A percentile compares a stretch with the other conserved stretches of the same genome.
Evolutionary conservation across 1,140 invertebrate genomes (phyloP).

Genomic region (Tyrophagus putrescentiae): DNA sequence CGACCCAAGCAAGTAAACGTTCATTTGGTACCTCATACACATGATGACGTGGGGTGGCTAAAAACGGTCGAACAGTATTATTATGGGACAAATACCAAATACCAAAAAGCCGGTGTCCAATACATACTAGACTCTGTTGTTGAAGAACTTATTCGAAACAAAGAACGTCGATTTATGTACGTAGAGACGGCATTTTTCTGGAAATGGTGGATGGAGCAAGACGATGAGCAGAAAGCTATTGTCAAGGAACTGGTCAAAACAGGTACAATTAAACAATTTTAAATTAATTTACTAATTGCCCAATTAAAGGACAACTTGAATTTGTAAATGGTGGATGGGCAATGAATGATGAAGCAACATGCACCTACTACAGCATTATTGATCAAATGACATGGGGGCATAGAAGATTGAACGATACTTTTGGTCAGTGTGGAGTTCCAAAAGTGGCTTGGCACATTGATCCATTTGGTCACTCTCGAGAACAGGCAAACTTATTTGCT

Average conservation of each 20-base stretch:
- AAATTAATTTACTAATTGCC: neutral
- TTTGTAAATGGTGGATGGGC: constrained; percentile 68
- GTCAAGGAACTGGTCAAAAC: constrained; percentile 33
- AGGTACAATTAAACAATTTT: constrained; percentile 37
- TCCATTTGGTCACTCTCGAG: constrained; percentile 49
- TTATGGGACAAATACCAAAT: constrained; percentile 9
- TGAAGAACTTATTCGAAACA: constrained; percentile 53
- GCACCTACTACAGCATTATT: constrained; percentile 84
- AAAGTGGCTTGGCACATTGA: constrained; percentile 51
- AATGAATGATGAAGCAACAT: constrained; percentile 84
- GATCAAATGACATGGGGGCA: constrained; percentile 75
- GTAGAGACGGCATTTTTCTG: constrained; percentile 72
- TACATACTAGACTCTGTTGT: constrained; percentile 82
- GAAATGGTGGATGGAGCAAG: constrained; percentile 76
- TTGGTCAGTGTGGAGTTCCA: constrained; percentile 43
- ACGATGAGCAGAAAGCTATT: constrained; percentile 39
- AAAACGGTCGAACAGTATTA: constrained; percentile 40
- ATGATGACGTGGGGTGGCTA: constrained; percentile 42
- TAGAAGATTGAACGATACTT: constrained; percentile 44
- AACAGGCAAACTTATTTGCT: constrained; percentile 42
- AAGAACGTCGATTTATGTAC: constrained; percentile 45
- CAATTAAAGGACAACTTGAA: constrained; percentile 55
- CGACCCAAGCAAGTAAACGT: constrained; percentile 51
- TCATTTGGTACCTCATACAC: constrained; percentile 48
- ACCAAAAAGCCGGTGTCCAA: constrained; percentile 48